Evolutionary conservation across 2,797 vertebrate genomes (phyloP), one percentile per base, ranked within the genome.

Genomic region (Pitangus sulphuratus): DNA sequence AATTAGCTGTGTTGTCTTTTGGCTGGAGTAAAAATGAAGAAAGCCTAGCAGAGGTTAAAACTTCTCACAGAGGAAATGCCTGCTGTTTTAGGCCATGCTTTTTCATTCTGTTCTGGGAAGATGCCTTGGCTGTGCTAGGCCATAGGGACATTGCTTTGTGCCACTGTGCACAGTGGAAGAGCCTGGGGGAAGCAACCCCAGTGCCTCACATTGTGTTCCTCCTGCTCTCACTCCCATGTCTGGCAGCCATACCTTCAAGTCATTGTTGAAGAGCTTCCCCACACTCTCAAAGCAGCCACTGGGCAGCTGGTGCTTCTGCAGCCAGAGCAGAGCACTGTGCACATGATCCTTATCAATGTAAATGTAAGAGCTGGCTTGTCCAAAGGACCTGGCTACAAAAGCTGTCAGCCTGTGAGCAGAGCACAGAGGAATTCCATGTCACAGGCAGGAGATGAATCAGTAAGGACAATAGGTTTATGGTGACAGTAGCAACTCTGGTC

Each of bases 341-440:
- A 99, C 97, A 14, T 98, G 96, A 5, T 40, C 48, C 8, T 91
- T 60, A 20, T 98, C 70, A 17, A 99, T 94, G 42, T 98, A 99
- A 90, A 99, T 98, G 90, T 98, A 98, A 0, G 96, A 89, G n/a
- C 84, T 97, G 2, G 98, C 98, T 25, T 98, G 97, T 5, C 95
- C 97, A 3, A 99, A 99, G 28, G 98, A 98, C 94, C 98, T 98
- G 97, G 98, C 98, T 92, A 99, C 98, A 83, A 99, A 99, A 8
- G 98, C 94, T 10, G 98, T 99, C 92, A 99, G 95, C 98, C 99
- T 99, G 87, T 15, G 13, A 31, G 48, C 51, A 92, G 62, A 83
- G 18, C 51, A 74, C 1, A 0, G 4, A 77, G 51, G 25, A 72
- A 57, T 40, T 22, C 50, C 40, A 8, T 7, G 39, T 70, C 70